phyloP scores from a whole-genome alignment of 2,888 invertebrate genomes.

The Synergus itoensis region DNA sequence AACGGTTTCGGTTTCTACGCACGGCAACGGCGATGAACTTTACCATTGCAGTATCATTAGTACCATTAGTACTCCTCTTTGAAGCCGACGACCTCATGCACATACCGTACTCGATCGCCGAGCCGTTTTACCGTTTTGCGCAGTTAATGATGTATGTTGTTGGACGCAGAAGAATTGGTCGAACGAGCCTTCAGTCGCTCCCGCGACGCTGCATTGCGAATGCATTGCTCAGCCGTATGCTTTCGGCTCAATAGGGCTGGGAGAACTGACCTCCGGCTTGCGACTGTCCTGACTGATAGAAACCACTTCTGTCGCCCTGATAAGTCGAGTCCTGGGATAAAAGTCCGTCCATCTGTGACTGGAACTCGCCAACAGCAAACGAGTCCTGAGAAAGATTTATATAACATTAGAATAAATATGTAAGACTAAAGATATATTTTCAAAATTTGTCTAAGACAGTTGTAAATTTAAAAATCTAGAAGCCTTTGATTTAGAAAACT shows the following conservation, averaged over 20 bases:
- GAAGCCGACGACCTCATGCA: conserved; percentile 67
- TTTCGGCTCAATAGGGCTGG: conserved; percentile 83
- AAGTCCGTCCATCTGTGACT: conserved; percentile 96
- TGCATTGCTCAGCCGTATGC: conserved; percentile 75
- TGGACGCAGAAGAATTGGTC: conserved; percentile 75
- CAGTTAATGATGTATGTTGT: conserved; percentile 71
- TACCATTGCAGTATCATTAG: conserved; percentile 50
- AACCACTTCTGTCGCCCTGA: conserved; percentile 83
- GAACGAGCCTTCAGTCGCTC: conserved; percentile 77
- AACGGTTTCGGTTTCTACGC: conserved; percentile 42
- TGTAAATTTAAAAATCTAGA: too few relatives aligned
- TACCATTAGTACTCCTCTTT: conserved; percentile 58
- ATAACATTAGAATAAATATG: background rate
- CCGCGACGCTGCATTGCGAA: conserved; percentile 77
- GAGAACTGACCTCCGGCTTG: conserved; percentile 82
- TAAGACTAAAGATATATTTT: too few relatives aligned
- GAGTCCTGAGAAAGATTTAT: conserved; percentile 80
- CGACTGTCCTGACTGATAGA: conserved; percentile 80
- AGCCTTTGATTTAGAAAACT: too few relatives aligned
- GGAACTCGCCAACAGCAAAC: conserved; percentile 89
- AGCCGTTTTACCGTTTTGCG: conserved; percentile 72
- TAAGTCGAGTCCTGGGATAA: conserved; percentile 95
- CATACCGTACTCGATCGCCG: conserved; percentile 69
- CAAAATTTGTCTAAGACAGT: too few relatives aligned
- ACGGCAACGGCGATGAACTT: conserved; percentile 55